A percentile compares a stretch with the other conserved stretches of the same genome.
These are phyloP conservation scores for Xanthostigma xanthostigma DNA, from an alignment of 2,888 invertebrate genomes.

Conservation along the genomic window DNA sequence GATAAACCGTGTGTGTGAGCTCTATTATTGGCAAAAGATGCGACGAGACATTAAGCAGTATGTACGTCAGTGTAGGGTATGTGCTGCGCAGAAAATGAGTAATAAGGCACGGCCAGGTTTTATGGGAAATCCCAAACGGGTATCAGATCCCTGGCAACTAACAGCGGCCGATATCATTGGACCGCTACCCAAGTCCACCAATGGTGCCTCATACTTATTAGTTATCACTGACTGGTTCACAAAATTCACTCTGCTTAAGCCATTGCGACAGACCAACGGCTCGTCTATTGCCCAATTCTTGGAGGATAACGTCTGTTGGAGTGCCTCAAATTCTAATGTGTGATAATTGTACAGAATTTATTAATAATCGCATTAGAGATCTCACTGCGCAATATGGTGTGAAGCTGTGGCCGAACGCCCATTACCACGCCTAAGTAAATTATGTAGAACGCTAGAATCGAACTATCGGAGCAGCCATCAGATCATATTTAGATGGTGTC, in stretches of 20 bases:
- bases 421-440: constrained; percentile 19
- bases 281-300: too few relatives aligned
- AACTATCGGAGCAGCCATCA: constrained; percentile 16
- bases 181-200: too few relatives aligned
- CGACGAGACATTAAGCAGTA: not conserved
- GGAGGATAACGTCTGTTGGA: too few relatives aligned
- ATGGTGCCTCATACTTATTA: too few relatives aligned
- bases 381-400: too few relatives aligned
- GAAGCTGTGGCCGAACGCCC: too few relatives aligned
- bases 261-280: too few relatives aligned
- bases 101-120: constrained; percentile 1
- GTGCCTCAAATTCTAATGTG: constrained; percentile 12
- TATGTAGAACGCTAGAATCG: constrained; percentile 19
- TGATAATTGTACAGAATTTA: constrained; percentile 14
- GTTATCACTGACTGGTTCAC: too few relatives aligned
- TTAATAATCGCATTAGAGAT: constrained; percentile 8
- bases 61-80: constrained; percentile 3
- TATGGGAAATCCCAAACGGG: constrained; percentile 6
- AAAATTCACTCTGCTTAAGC: too few relatives aligned
- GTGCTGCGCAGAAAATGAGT: constrained; percentile 1
- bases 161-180: too few relatives aligned
- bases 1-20: too few relatives aligned
- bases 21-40: constrained; percentile 5
- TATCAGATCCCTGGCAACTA: constrained; percentile 7
- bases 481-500: constrained; percentile 12